Evolutionary conservation across 2,797 vertebrate species (phyloP).

Genomic region (Pempheris klunzingeri): DNA sequence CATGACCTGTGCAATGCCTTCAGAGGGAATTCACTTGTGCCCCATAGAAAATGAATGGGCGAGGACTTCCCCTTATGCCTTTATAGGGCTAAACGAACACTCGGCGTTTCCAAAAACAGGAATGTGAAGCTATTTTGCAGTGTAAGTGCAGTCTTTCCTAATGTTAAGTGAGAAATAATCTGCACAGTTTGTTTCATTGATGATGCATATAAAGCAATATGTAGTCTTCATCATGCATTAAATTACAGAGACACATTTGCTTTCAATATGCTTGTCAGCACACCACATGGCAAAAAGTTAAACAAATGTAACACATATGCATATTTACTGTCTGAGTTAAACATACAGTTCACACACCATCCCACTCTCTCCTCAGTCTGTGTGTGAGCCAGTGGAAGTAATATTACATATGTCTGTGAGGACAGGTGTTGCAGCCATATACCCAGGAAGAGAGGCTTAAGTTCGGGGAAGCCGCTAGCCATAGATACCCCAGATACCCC

Average conservation of each 20-base stretch:
- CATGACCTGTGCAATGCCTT: not conserved
- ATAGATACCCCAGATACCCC: conserved; percentile 52
- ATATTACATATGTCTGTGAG: conserved; percentile 45
- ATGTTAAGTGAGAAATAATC: not conserved
- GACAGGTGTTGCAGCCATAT: conserved; percentile 67
- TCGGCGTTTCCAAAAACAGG: too few species aligned
- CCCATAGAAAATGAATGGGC: not conserved
- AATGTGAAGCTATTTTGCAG: not conserved
- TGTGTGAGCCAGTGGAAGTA: conserved; percentile 44
- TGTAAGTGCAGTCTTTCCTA: not conserved
- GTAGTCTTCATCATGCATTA: not conserved
- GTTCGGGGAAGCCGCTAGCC: conserved; percentile 58
- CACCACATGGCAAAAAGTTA: not conserved
- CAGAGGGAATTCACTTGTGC: not conserved
- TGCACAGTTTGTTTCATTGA: not conserved
- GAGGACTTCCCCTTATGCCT: too few species aligned
- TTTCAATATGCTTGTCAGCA: not conserved
- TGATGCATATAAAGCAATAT: not conserved
- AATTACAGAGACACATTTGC: not conserved
- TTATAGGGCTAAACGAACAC: too few species aligned
- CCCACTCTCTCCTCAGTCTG: conserved; percentile 3
- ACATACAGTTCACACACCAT: not conserved
- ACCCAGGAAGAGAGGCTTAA: conserved; percentile 70
- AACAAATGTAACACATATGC: not conserved
- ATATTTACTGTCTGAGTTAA: not conserved